Conservation (phyloP, 2,113 vertebrate species). For the Chauna torquata region DNA sequence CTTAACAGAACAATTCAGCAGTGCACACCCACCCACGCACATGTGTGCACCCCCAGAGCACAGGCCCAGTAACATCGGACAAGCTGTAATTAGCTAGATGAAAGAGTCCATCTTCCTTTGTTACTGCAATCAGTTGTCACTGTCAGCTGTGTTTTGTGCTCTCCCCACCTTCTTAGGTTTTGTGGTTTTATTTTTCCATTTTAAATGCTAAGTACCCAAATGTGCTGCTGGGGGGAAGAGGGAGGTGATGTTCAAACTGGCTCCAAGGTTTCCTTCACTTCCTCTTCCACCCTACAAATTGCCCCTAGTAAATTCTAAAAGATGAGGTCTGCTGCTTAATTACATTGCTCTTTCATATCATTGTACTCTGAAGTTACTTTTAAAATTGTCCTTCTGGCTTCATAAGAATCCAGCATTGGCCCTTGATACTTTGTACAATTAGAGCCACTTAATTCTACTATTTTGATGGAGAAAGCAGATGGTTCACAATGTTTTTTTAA, state of each 20-base stretch:
- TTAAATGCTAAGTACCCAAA: neutral
- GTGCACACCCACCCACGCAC: rapidly evolving
- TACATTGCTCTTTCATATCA: slow-evolving; percentile 40
- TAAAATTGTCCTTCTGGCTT: slow-evolving; percentile 54
- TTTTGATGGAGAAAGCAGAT: slow-evolving; percentile 52
- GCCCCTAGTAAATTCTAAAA: slow-evolving; percentile 1
- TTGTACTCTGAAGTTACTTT: slow-evolving; percentile 37
- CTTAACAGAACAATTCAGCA: neutral
- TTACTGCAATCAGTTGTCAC: slow-evolving; percentile 29
- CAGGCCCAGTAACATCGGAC: neutral
- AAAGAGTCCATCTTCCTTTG: slow-evolving; percentile 37
- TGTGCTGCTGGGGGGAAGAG: neutral
- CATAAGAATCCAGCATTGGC: slow-evolving; percentile 28
- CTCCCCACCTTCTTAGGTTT: neutral
- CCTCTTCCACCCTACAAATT: neutral
- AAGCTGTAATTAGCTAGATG: slow-evolving; percentile 57
- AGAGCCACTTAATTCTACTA: slow-evolving; percentile 59
- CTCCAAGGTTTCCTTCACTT: neutral
- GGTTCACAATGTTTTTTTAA: neutral
- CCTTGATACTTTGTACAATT: slow-evolving; percentile 51
- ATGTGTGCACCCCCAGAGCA: neutral
- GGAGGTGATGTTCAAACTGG: neutral
- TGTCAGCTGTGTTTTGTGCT: slow-evolving; percentile 37
- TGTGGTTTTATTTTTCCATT: slow-evolving; percentile 23
- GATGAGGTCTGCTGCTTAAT: slow-evolving; percentile 7